Base-by-base conservation (phyloP, 2,888 invertebrate genomes). In the Peribatodes rhomboidaria region DNA sequence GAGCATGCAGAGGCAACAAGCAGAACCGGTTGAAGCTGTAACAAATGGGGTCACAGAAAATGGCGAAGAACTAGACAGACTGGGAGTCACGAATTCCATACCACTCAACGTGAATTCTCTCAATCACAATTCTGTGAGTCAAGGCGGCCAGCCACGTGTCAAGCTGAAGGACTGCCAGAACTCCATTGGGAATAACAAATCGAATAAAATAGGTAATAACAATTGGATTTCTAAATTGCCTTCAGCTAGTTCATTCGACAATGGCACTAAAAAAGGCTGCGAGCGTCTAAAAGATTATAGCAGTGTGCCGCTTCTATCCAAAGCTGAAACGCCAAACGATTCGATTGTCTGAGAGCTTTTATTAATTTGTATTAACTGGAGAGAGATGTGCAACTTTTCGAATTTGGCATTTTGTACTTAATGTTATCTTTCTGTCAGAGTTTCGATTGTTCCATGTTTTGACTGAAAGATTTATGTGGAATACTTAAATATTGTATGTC, bases 181-280 rank as follows among this genome's bases (percentile, higher is more conserved):
- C 53, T 81, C 88, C 3, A 76, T 88, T 37, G 83, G 84, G 20
- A 90, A 88, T 69, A 85, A 88, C 73, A 90, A 88, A 71, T 77
- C 84, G 35, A 88, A 84, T 81, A 90, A 90, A 77, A 80, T 89
- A 76, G 93, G 92, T 68, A 93, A 93, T 80, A 94, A 94, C 68
- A 93, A 93, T 81, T 94, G 93, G 92, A 87, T 93, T 69, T 84
- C 92, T 1, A 92, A 92, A 67, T 70, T 93, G 61, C 86, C 92
- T 0, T 85, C 92, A 11, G 88, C 93, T 1, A 92, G 89, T 71
- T 93, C 93, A 39, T 93, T 93, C 57, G 93, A 93, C 60, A 89
- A 89, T 65, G 87, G 89, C 16, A 77, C 87, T 44, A 89, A 83
- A 69, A 92, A 88, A 72, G 81, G 77, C 10, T 85, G 79, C 27